phyloP scores from a whole-genome alignment of 2,113 vertebrate species.

The Lanius ludovicianus region DNA sequence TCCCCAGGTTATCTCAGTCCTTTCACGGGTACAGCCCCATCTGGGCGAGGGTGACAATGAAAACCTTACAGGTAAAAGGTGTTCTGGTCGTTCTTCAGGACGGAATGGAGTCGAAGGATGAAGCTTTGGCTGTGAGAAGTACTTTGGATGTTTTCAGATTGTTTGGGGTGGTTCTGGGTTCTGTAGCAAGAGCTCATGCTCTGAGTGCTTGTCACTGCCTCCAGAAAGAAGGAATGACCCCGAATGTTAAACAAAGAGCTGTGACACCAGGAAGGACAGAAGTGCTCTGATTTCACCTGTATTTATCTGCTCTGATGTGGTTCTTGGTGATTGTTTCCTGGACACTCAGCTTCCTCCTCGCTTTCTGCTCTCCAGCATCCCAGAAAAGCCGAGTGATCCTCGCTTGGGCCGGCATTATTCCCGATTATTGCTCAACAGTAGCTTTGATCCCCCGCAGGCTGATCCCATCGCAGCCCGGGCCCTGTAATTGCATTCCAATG shows the following conservation, averaged over 20 bases:
- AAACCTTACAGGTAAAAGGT: neutral
- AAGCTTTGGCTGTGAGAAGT: neutral
- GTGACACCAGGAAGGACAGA: neutral
- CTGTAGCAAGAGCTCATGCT: neutral
- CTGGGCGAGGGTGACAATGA: no score
- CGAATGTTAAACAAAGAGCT: neutral
- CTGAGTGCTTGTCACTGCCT: neutral
- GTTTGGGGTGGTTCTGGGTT: neutral
- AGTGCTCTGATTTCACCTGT: neutral
- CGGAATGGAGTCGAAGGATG: neutral
- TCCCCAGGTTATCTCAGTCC: neutral
- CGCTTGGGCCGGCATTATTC: neutral
- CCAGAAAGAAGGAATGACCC: neutral
- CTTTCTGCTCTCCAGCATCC: neutral
- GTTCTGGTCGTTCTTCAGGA: neutral
- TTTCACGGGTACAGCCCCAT: neutral
- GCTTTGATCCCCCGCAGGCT: neutral
- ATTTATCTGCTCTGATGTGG: neutral
- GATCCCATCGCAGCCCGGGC: neutral
- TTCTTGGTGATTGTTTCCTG: neutral
- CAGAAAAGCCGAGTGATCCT: no score
- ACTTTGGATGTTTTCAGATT: neutral
- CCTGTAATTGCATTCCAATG: slow-evolving; percentile 44
- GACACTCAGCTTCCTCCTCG: neutral
- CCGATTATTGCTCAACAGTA: neutral